Evolutionary conservation across 2,888 invertebrate species (phyloP).

Genomic region (Sphaerophoria rueppellii): DNA sequence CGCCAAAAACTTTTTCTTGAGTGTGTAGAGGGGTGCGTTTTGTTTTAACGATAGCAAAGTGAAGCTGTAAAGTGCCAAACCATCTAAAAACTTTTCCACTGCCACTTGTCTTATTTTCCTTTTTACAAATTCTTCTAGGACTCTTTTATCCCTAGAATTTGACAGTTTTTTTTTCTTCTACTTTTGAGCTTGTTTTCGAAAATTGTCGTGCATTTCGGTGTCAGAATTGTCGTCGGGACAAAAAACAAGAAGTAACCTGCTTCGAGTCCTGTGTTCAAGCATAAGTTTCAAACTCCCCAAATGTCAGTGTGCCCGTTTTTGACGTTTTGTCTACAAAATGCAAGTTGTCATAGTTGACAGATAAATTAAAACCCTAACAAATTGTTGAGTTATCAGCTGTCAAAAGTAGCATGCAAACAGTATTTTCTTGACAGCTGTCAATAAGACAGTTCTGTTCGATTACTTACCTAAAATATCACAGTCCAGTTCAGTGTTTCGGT

Average conservation of each 20-base stretch:
- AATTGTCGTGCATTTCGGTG: slow-evolving; percentile 58
- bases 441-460: no score
- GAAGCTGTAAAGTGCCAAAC: slow-evolving; percentile 72
- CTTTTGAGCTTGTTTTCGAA: slow-evolving; percentile 28
- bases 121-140: neutral
- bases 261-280: slow-evolving; percentile 16
- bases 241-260: slow-evolving; percentile 47
- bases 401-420: no score
- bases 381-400: no score
- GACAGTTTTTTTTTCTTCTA: slow-evolving; percentile 30
- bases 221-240: slow-evolving; percentile 66
- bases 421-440: no score
- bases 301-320: slow-evolving; percentile 3
- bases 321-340: no score
- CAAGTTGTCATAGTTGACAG: no score
- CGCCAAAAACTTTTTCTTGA: slow-evolving; percentile 9
- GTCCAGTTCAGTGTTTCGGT: no score
- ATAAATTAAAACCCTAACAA: no score
- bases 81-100: slow-evolving; percentile 69
- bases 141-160: slow-evolving; percentile 26
- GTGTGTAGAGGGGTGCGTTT: slow-evolving; percentile 41
- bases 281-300: slow-evolving; percentile 4
- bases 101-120: slow-evolving; percentile 41
- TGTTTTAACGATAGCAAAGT: slow-evolving; percentile 56
- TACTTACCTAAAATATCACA: no score